Evolutionary conservation across 37 sponge, comb jelly and placozoan species (phyloP), one percentile per base, ranked within the genome.

Genomic region (Chondrilla cf. caribensis): DNA sequence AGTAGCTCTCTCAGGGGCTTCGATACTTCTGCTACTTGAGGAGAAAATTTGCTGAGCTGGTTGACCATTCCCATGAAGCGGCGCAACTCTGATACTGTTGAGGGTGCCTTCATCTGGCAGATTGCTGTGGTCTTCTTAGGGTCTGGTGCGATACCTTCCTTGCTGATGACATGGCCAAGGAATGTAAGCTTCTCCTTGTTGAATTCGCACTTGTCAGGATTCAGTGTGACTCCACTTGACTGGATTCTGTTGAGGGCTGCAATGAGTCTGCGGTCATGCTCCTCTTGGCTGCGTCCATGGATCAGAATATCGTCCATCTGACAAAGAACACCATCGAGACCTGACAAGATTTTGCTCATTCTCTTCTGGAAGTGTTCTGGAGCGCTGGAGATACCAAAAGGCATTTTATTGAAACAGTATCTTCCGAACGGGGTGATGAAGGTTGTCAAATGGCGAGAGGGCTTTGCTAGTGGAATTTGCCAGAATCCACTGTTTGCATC

Each of bases 401-500:
- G 81, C 11, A 62, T 41, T n/a, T 38, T 59, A 6, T 81, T 79
- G 36, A 79, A 79, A 3, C n/a, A 38, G 57, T 44, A 0, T 43
- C 68, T 18, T 5, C 83, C 83, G 11, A 68, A 47, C 33, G 83
- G 75, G 3, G 79, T 84, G 14, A 65, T 60, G 67, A 78, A 84
- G 17, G 57, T 55, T 19, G 57, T 55, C 11, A 55, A 17, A 55
- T 55, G 57, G 57, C 57, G 17, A 47, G 71, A 66, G 24, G 32
- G 15, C 8, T 67, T 33, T 15, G 51, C 24, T 66, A 62, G 70
- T 57, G 77, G 87, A 22, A 86, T 75, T 47, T 86, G 87, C 87
- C 87, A 86, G 24, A 86, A 86, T 75, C 77, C 87, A 44, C 76
- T 60, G 60, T 88, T 88, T 43, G 88, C 80, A 58, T 88, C 87